phyloP scores from a whole-genome alignment of 1,140 invertebrate species.

The Drosophila lini region DNA sequence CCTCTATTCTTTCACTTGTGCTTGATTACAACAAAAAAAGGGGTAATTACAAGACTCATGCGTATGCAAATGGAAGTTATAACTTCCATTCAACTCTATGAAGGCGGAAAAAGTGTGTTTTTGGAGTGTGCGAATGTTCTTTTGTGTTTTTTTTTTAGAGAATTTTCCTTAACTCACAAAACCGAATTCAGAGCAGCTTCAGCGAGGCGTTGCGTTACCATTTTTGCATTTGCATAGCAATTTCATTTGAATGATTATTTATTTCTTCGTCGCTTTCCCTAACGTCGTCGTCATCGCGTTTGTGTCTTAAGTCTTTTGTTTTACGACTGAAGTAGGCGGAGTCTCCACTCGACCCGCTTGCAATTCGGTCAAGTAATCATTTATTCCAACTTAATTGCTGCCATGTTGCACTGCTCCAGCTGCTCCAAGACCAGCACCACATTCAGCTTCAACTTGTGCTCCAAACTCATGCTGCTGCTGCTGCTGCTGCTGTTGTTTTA shows the following conservation, averaged over 20 bases:
- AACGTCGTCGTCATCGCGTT: constrained; percentile 15
- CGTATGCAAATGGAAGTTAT: constrained; percentile 67
- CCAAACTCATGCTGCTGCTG: not conserved
- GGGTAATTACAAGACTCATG: constrained; percentile 59
- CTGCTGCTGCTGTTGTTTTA: constrained; percentile 45
- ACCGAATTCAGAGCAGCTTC: constrained; percentile 36
- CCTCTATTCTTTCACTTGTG: constrained; percentile 7
- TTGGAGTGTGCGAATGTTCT: constrained; percentile 73
- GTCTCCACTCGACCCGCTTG: constrained; percentile 20
- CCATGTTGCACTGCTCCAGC: constrained; percentile 29
- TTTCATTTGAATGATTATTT: constrained; percentile 50
- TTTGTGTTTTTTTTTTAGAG: not conserved
- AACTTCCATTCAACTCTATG: not conserved
- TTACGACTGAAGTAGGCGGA: constrained; percentile 3
- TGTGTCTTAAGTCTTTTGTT: constrained; percentile 42
- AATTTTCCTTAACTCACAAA: not conserved
- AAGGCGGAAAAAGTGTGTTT: constrained; percentile 65
- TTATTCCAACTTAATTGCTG: constrained; percentile 38
- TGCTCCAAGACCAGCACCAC: constrained; percentile 5
- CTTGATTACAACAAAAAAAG: constrained; percentile 45
- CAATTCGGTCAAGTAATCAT: constrained; percentile 59
- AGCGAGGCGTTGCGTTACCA: constrained; percentile 39
- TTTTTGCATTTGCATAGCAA: constrained; percentile 47
- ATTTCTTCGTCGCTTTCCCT: constrained; percentile 25
- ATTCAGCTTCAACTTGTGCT: not conserved